Evolutionary conservation across 2,797 vertebrate species (phyloP), one percentile per base, ranked within the genome.

Genomic region (Chaetodon trifasciatus): DNA sequence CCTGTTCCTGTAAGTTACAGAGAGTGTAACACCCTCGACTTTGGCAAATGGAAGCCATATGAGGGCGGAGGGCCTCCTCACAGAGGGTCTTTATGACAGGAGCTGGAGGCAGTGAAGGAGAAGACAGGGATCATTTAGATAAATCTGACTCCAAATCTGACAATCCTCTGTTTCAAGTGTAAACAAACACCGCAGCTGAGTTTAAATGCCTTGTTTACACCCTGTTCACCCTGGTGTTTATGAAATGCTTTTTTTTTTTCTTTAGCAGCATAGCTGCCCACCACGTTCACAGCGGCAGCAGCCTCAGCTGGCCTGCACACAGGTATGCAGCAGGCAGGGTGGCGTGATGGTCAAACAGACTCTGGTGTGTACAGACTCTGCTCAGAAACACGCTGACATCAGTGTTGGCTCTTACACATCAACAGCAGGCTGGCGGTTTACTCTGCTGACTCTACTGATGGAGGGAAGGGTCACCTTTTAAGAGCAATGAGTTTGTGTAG

Each of bases 241-340:
- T 88, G 87, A 94, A 93, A 92, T 88, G 81, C 61, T 82, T 88
- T 93, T 92, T 95, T 82, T 88, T 93, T 92, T 95, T 92, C 92
- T 94, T 92, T 62, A 90, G 83, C 53, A 81, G 77, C 46, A 86
- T 78, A 90, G 85, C 70, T 66, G 83, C 81, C 76, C 35, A 39
- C 52, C 68, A 60, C 83, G 77, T 60, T 71, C 52, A 50, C 50
- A 46, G 42, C 39, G 53, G 65, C 40, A 72, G 47, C 64, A 52
- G 24, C 65, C 46, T 52, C 74, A 78, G 65, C 77, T 81, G 88
- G 84, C 66, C 75, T 80, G 83, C 53, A 74, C 77, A 68, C 84
- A 89, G 76, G 75, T 56, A 74, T 65, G 81, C 78, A 37, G 49
- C 62, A 53, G 56, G 65, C 62, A 39, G 52, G 61, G 50, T 23